Percentiles rank a stretch among this genome's conserved stretches.
phyloP scores from a whole-genome alignment of 1,140 invertebrate species.

The Leptonema lineaticorne region DNA sequence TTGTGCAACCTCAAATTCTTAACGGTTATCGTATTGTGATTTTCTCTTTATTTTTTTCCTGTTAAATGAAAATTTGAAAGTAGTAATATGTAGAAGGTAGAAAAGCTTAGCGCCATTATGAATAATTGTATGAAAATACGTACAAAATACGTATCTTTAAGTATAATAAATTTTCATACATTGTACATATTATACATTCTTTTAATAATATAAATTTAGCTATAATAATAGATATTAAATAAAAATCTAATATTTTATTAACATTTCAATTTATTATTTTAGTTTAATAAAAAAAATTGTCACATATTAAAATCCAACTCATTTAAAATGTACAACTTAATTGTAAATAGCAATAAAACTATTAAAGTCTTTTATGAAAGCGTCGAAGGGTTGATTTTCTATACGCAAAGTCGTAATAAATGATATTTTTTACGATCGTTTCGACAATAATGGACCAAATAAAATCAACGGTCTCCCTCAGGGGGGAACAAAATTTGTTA shows the following conservation, averaged over 20 bases:
- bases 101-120: background rate
- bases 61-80: constrained; percentile 16
- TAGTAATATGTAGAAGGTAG: background rate
- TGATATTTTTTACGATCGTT: too few relatives aligned
- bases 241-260: too few relatives aligned
- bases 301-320: too few relatives aligned
- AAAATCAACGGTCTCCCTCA: too few relatives aligned
- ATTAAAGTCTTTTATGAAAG: background rate
- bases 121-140: background rate
- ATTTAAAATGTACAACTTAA: background rate
- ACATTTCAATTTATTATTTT: too few relatives aligned
- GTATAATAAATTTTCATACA: too few relatives aligned
- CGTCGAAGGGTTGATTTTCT: background rate
- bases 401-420: background rate
- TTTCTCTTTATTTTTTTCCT: background rate
- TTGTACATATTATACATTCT: too few relatives aligned
- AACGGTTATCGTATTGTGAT: constrained; percentile 4
- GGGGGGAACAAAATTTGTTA: too few relatives aligned
- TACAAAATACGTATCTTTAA: background rate
- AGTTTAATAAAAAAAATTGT: too few relatives aligned
- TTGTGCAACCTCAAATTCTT: constrained; percentile 9
- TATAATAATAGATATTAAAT: too few relatives aligned
- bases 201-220: too few relatives aligned
- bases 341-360: background rate
- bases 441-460: too few relatives aligned